Evolutionary conservation across 2,113 vertebrate species (phyloP).

Genomic region (Tupaia chinensis): DNA sequence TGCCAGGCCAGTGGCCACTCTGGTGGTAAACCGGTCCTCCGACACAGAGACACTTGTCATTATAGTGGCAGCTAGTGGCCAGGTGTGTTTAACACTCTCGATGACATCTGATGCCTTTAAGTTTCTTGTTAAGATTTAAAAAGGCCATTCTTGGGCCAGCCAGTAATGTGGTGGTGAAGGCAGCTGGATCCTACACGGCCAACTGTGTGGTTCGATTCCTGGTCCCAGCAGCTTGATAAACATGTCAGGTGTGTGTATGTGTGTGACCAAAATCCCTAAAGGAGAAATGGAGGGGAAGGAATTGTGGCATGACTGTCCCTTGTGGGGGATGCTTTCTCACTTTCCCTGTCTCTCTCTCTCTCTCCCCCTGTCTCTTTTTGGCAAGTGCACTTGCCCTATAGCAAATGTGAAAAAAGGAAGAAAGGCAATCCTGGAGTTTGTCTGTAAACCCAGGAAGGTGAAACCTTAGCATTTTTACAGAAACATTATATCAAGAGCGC

Average conservation of each 20-base stretch:
- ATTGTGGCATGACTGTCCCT: too few relatives aligned
- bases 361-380: too few relatives aligned
- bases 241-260: too few relatives aligned
- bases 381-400: too few relatives aligned
- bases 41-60: neutral
- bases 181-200: too few relatives aligned
- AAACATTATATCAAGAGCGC: neutral
- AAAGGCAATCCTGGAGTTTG: neutral
- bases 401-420: neutral
- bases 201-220: too few relatives aligned
- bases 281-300: too few relatives aligned
- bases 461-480: neutral
- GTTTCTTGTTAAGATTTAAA: conserved; percentile 10
- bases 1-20: neutral
- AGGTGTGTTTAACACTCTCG: neutral
- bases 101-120: neutral
- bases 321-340: too few relatives aligned
- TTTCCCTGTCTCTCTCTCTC: too few relatives aligned
- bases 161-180: too few relatives aligned
- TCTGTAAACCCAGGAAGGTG: neutral
- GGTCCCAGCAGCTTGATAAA: too few relatives aligned
- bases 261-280: too few relatives aligned
- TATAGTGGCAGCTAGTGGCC: neutral
- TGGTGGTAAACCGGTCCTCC: neutral
- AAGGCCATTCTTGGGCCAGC: neutral